A percentile compares a stretch with the other conserved stretches of the same genome.
phyloP scores from a whole-genome alignment of 2,888 invertebrate genomes.

The Deroplatys truncata region DNA sequence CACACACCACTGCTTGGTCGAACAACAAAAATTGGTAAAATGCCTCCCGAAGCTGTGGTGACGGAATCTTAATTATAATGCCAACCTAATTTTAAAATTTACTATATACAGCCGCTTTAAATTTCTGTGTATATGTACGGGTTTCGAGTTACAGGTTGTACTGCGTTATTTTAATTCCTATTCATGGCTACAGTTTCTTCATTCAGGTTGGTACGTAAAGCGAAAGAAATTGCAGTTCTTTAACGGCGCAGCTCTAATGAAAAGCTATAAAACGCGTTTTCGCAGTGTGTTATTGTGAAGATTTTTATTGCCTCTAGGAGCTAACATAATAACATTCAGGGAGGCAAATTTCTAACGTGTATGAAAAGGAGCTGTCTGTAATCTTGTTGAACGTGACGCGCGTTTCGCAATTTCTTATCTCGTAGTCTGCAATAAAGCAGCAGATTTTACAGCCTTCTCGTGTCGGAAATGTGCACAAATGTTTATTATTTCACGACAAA shows the following conservation, averaged over 20 bases:
- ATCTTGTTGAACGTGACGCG: neutral
- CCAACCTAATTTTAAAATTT: too few species aligned
- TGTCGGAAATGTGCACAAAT: neutral
- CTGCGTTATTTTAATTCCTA: too few species aligned
- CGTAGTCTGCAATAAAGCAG: neutral
- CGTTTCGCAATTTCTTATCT: neutral
- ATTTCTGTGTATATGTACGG: too few species aligned
- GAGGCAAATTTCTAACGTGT: neutral
- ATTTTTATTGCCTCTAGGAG: neutral
- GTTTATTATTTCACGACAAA: too few species aligned
- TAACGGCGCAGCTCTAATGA: neutral
- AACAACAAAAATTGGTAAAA: too few species aligned
- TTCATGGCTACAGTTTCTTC: too few species aligned
- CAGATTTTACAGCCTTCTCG: neutral
- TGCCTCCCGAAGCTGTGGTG: too few species aligned
- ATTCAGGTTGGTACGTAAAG: neutral
- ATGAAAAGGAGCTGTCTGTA: neutral
- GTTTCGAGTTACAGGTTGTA: too few species aligned
- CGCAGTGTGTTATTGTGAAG: neutral
- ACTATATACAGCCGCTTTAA: too few species aligned
- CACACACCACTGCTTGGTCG: too few species aligned
- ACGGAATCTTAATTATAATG: too few species aligned
- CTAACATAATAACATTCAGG: neutral
- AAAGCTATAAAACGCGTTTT: neutral
- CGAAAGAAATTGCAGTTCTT: neutral